Base-by-base conservation (phyloP, 2,888 invertebrate genomes). In the Amphiduros pacificus region DNA sequence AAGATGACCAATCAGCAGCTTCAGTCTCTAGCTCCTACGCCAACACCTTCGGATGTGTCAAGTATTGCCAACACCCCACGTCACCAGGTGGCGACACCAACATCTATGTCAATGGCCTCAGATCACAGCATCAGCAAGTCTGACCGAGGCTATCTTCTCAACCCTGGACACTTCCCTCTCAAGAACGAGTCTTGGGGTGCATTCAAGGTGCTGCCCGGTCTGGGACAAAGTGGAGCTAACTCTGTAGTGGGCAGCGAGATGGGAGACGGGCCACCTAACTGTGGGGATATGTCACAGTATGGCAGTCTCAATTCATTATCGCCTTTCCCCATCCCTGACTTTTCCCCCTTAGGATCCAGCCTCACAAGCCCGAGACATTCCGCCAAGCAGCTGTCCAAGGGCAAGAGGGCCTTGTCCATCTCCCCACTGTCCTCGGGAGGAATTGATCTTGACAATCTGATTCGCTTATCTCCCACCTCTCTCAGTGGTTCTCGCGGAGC, bases 401-500 rank as follows among this genome's bases (percentile, higher is more conserved):
- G 51, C 22, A 66, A 66, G 32, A 48, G 69, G 20, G 63, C 67
- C 9, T 49, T 58, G 22, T 69, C 69, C 44, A 56, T 64, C 20
- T 68, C 68, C 0, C 81, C 81, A 0, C 72, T 77, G 57, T 82
- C 81, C 2, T 72, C 77, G 22, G 75, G 76, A 32, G 58, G 78
- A 22, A 62, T 82, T 31, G 84, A 84, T 66, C 71, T 84, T 55
- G 79, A 79, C 60, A 74, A 76, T 32, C 72, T 84, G 48, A 84
- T 84, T 56, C 72, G 84, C 29, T 76, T 77, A 49, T 84, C 84
- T 1, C 83, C 84, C 22, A 83, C 82, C 2, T 83, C 83, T 20
- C 74, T 84, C 57, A 72, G 44, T 44, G 20, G 20, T 5, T 20
- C n/a, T 44, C n/a, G n/a, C 22, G 74, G 77, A 44, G 74, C 78